Conservation (phyloP, 2,113 vertebrate genomes). For the Gasterosteus aculeatus region DNA sequence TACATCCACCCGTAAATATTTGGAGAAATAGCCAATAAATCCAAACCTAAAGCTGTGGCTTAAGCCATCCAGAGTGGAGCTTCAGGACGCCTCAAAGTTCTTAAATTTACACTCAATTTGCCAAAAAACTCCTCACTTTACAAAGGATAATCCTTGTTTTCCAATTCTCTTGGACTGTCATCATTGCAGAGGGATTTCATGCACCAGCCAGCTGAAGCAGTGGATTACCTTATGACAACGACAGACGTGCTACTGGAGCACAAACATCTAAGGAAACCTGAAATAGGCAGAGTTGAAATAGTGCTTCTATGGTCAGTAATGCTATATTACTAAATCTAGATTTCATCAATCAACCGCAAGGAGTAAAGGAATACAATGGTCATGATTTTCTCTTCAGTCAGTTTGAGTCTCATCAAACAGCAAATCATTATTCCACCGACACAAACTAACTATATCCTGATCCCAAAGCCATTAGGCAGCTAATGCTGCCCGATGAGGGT, state of each 20-base stretch:
- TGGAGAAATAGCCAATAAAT: not conserved
- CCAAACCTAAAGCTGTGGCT: not conserved
- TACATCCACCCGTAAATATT: not conserved
- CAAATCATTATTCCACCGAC: slow-evolving; percentile 5
- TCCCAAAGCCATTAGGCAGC: slow-evolving; percentile 9
- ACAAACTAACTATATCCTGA: not conserved
- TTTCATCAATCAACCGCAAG: not conserved
- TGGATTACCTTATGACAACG: not conserved
- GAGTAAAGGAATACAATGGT: not conserved
- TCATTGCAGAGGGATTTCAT: not conserved
- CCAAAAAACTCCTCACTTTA: not conserved
- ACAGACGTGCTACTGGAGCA: not conserved
- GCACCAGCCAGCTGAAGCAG: not conserved
- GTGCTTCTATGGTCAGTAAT: not conserved
- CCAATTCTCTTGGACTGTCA: not conserved
- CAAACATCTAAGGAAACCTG: slow-evolving; percentile 1
- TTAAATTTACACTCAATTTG: not conserved
- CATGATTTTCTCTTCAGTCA: not conserved
- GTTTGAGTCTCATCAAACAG: not conserved
- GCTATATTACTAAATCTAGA: not conserved
- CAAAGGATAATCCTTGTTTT: not conserved
- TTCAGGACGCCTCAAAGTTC: not conserved
- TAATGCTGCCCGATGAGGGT: slow-evolving; percentile 1
- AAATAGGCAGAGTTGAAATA: not conserved
- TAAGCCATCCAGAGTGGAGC: not conserved